Evolutionary conservation across 2,113 vertebrate species (phyloP).

Genomic region (Esox niger): DNA sequence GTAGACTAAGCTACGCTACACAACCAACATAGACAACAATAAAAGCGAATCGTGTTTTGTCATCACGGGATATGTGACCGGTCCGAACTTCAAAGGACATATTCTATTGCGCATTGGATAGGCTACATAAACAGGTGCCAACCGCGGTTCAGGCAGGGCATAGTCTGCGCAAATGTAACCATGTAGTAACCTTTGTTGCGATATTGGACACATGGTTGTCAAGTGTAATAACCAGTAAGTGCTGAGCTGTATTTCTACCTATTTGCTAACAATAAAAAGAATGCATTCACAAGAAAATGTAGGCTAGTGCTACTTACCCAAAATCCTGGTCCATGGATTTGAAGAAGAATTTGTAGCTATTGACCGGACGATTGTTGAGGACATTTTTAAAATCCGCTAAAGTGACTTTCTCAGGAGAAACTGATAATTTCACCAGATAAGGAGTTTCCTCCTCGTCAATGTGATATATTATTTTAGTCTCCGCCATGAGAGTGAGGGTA

Average conservation of each 20-base stretch:
- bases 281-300: slow-evolving; percentile 4
- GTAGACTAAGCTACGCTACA: not conserved
- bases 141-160: not conserved
- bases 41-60: not conserved
- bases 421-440: slow-evolving; percentile 92
- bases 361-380: slow-evolving; percentile 91
- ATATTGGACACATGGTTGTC: slow-evolving; percentile 5
- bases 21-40: not conserved
- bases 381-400: slow-evolving; percentile 97
- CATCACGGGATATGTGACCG: not conserved
- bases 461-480: slow-evolving; percentile 98
- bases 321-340: slow-evolving; percentile 99
- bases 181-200: slow-evolving; percentile 21
- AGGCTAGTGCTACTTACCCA: slow-evolving; percentile 77
- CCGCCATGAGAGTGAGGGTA: slow-evolving; percentile 86
- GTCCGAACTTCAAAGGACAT: slow-evolving; percentile 2
- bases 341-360: slow-evolving; percentile 98
- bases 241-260: slow-evolving; percentile 5
- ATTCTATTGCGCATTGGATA: slow-evolving; percentile 3
- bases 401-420: slow-evolving; percentile 92
- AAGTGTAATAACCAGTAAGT: slow-evolving; percentile 6
- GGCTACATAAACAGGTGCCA: slow-evolving; percentile 14
- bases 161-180: slow-evolving; percentile 32
- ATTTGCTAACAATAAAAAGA: slow-evolving; percentile 36
- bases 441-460: slow-evolving; percentile 98